Base-by-base conservation (phyloP, 2,113 vertebrate species). In the Gambusia affinis region DNA sequence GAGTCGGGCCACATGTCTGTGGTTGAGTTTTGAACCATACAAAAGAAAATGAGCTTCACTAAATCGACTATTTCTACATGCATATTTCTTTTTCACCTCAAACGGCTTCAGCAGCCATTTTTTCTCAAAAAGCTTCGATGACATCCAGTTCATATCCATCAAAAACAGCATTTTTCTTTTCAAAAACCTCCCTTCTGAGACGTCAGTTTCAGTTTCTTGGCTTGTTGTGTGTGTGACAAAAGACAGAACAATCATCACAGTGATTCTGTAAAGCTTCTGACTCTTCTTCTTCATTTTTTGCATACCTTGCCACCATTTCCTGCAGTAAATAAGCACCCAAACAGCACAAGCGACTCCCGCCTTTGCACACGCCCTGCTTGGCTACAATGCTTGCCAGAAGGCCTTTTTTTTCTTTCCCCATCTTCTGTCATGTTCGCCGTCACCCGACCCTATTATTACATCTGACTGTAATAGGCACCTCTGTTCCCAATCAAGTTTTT, bases 391-490 rank as follows among this genome's bases (percentile, higher is more conserved):
- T 78, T 87, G 88, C 63, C 87, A 85, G 80, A 75, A 84, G 70
- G 67, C 79, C 17, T 81, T 80, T 71, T 84, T 12, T 81, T 79
- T 71, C 82, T 80, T 85, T 42, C 15, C 11, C 44, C 17, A 72
- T 70, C 65, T 78, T 81, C 74, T 88, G 85, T 87, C 83, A 84
- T 88, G 74, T 64, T 54, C 72, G 75, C 85, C 73, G 62, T 84
- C 85, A 70, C 73, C 63, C 71, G 77, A 88, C 87, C 89, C 90
- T 88, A 66, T 89, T 79, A 92, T 93, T 93, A 93, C 83, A 80
- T 68, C 84, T 82, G 87, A 87, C 90, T 84, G 83, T 91, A 92
- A 93, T 93, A 81, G 83, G 85, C 80, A 87, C 89, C 87, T 92
- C 82, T 83, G 86, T 84, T 86, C 78, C 85, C 89, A 89, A 88